Conservation (phyloP, 2,113 vertebrate species). For the Macrotis lagotis region DNA sequence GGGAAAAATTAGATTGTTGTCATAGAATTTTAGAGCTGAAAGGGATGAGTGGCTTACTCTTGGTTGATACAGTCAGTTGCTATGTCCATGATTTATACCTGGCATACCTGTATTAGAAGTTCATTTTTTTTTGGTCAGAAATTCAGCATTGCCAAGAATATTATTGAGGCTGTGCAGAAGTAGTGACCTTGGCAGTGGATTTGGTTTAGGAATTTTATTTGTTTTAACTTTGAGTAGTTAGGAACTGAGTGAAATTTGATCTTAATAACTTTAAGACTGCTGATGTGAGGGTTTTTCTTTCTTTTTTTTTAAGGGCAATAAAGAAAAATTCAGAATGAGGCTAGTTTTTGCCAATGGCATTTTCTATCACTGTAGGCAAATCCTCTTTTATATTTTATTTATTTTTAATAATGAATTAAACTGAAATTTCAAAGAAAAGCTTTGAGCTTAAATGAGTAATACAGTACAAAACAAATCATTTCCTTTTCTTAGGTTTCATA, state of each 20-base stretch:
- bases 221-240: neutral
- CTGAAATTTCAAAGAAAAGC: neutral
- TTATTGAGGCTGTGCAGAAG: neutral
- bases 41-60: neutral
- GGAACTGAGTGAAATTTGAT: conserved; percentile 22
- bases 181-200: neutral
- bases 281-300: neutral
- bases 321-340: neutral
- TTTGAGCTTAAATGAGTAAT: neutral
- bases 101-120: neutral
- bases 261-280: neutral
- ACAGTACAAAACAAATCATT: neutral
- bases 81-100: neutral
- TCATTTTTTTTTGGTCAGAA: neutral
- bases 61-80: neutral
- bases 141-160: neutral
- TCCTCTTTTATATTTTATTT: neutral
- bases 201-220: neutral
- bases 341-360: neutral
- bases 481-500: neutral
- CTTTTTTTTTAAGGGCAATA: neutral
- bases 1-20: neutral
- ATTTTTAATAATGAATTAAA: neutral
- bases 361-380: neutral
- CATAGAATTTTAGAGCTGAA: neutral